phyloP scores from a whole-genome alignment of 2,113 vertebrate genomes.

The Phrynocephalus versicolor region DNA sequence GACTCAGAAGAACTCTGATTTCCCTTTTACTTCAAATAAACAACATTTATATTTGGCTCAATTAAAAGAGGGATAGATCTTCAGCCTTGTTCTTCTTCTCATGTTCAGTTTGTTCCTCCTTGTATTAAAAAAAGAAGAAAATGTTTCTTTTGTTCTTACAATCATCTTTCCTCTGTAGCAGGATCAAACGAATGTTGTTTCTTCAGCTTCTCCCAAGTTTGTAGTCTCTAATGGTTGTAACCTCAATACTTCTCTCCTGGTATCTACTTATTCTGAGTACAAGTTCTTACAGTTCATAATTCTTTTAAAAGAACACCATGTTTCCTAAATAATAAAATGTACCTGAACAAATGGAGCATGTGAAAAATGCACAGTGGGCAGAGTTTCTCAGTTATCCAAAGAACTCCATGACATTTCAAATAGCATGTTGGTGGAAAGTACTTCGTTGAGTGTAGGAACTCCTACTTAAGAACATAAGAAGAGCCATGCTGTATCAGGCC shows the following conservation, averaged over 20 bases:
- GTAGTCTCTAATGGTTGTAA: neutral
- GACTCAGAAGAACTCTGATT: neutral
- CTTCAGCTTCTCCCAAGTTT: constrained; percentile 1
- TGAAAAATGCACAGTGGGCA: neutral
- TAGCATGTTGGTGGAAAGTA: neutral
- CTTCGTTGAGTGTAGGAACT: neutral
- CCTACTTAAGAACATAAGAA: too few species aligned
- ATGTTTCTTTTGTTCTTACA: constrained; percentile 3
- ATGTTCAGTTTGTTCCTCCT: neutral
- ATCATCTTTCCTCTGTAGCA: neutral
- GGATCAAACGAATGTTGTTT: neutral
- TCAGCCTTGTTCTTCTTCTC: neutral
- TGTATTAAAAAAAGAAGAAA: constrained; percentile 5
- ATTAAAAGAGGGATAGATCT: constrained; percentile 24
- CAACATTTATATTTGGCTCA: constrained; percentile 9
- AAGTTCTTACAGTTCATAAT: neutral
- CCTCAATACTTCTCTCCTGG: neutral
- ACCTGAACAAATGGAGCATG: neutral
- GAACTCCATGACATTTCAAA: neutral
- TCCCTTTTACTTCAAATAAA: constrained; percentile 14
- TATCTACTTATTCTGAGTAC: constrained; percentile 1
- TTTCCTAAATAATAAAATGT: neutral
- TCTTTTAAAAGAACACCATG: neutral
- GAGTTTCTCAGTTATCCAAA: neutral
- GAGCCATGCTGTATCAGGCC: too few species aligned